phyloP scores from a whole-genome alignment of 2,113 vertebrate species.

The Salvelinus sp. region DNA sequence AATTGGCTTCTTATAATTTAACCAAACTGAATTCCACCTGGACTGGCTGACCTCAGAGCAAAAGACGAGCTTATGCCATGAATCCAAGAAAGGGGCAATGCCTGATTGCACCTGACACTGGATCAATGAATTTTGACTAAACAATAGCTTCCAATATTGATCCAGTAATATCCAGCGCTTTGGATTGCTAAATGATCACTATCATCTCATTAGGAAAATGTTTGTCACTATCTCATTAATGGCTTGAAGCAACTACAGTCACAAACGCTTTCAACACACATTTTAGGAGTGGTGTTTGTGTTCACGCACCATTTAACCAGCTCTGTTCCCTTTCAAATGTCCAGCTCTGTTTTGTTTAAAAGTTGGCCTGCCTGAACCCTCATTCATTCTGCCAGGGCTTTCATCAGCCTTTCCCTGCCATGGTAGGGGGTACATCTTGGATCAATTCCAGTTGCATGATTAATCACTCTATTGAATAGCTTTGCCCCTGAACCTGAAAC shows the following conservation, averaged over 20 bases:
- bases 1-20: too few relatives aligned
- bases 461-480: conserved; percentile 12
- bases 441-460: conserved; percentile 17
- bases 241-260: background rate
- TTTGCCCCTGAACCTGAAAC: conserved; percentile 6
- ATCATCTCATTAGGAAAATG: background rate
- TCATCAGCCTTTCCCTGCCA: background rate
- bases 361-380: background rate
- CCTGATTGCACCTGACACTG: background rate
- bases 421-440: conserved; percentile 6
- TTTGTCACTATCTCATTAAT: background rate
- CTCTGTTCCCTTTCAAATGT: background rate
- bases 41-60: too few relatives aligned
- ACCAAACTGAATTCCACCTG: too few relatives aligned
- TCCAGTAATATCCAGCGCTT: background rate
- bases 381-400: background rate
- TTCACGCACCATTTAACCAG: background rate
- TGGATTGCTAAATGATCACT: background rate
- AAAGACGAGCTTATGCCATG: too few relatives aligned
- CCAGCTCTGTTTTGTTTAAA: background rate
- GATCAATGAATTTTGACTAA: background rate
- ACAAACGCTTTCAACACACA: background rate
- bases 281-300: background rate
- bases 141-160: background rate
- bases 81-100: background rate